Evolutionary conservation across 2,888 invertebrate species (phyloP).

Genomic region (Lasioglossum lativentre): DNA sequence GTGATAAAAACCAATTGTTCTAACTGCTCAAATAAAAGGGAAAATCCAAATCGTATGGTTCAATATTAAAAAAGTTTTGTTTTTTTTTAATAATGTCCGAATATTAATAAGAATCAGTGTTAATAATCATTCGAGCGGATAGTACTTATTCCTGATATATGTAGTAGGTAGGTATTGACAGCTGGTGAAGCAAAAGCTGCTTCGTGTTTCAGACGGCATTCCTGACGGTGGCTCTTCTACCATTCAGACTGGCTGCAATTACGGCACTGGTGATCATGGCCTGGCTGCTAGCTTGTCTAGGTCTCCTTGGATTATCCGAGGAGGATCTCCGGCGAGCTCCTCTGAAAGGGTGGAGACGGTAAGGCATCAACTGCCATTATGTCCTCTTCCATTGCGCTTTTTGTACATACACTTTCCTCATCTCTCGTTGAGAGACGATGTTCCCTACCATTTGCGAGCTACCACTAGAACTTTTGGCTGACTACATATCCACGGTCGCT

Average conservation of each 20-base stretch:
- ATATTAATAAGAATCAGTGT: neutral
- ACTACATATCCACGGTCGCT: neutral
- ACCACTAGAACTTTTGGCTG: constrained; percentile 15
- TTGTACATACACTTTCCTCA: constrained; percentile 13
- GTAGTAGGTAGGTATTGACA: constrained; percentile 3
- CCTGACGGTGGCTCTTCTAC: constrained; percentile 93
- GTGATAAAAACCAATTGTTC: too few species aligned
- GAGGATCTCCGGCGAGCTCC: constrained; percentile 92
- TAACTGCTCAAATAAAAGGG: too few species aligned
- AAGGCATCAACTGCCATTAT: constrained; percentile 78
- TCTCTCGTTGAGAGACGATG: neutral
- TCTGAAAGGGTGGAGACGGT: constrained; percentile 96
- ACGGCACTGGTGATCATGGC: constrained; percentile 91
- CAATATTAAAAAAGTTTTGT: too few species aligned
- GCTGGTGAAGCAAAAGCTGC: constrained; percentile 42
- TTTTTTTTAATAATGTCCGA: too few species aligned
- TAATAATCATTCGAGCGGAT: neutral
- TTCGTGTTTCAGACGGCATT: constrained; percentile 91
- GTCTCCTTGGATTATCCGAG: constrained; percentile 92
- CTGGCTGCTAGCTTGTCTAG: constrained; percentile 94
- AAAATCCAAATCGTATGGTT: too few species aligned
- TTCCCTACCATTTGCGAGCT: neutral
- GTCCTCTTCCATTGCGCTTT: constrained; percentile 18
- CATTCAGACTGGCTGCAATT: constrained; percentile 92
- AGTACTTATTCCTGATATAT: neutral